Evolutionary conservation across 2,113 vertebrate genomes (phyloP).

Genomic region (Triplophysa tibetana): DNA sequence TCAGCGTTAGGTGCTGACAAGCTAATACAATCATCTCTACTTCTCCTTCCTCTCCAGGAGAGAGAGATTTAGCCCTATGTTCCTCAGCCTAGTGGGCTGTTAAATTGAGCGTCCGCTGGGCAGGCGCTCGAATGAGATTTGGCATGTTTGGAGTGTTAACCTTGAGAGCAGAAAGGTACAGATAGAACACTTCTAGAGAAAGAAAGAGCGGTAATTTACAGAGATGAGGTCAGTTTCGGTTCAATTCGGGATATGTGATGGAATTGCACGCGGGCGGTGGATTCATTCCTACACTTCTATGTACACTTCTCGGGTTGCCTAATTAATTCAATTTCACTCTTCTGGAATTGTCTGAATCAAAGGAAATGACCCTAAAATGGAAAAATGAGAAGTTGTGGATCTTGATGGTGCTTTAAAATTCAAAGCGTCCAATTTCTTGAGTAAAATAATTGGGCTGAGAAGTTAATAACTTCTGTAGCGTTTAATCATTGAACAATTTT

Average conservation of each 20-base stretch:
- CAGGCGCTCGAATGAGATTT: conserved; percentile 75
- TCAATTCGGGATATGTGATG: conserved; percentile 19
- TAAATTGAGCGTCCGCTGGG: conserved; percentile 77
- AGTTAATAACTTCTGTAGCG: neutral
- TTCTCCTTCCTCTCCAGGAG: conserved; percentile 54
- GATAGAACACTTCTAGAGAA: conserved; percentile 66
- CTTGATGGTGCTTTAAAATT: neutral
- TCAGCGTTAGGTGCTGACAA: conserved; percentile 29
- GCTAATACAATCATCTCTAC: conserved; percentile 42
- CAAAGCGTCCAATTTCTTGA: neutral
- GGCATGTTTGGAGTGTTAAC: conserved; percentile 75
- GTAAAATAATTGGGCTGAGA: neutral
- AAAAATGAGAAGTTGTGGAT: conserved; percentile 4
- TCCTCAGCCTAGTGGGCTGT: conserved; percentile 78
- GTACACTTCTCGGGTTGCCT: neutral
- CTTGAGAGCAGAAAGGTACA: conserved; percentile 75
- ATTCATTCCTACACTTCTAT: conserved; percentile 25
- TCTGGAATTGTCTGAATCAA: conserved; percentile 20
- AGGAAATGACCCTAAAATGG: conserved; percentile 12
- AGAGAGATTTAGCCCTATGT: conserved; percentile 68
- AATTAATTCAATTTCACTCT: conserved; percentile 26
- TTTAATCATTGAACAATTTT: neutral
- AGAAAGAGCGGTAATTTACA: conserved; percentile 30
- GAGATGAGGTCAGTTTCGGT: conserved; percentile 18
- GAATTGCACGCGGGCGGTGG: neutral